Evolutionary conservation across 2,888 invertebrate genomes (phyloP).

Genomic region (Archips xylosteana): DNA sequence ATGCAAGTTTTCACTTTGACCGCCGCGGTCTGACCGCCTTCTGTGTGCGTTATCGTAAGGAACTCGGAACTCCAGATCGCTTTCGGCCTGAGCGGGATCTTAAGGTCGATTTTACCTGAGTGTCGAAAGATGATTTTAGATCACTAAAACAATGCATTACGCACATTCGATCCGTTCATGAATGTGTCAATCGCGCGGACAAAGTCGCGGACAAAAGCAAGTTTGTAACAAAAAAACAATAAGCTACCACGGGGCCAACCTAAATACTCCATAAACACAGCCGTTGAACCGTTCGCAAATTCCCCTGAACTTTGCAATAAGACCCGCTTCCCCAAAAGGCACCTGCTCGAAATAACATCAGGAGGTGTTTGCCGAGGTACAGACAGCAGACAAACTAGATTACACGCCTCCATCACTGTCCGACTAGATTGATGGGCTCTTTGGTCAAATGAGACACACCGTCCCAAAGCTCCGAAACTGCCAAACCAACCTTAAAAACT

Average conservation of each 20-base stretch:
- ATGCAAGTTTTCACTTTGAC: too few relatives aligned
- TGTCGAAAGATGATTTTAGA: too few relatives aligned
- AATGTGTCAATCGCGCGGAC: too few relatives aligned
- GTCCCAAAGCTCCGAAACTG: background rate
- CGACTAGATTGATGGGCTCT: constrained; percentile 46
- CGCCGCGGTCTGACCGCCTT: too few relatives aligned
- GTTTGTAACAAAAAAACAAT: too few relatives aligned
- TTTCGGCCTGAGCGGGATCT: too few relatives aligned
- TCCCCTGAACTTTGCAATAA: constrained; percentile 29
- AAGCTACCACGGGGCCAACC: background rate
- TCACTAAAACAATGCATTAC: too few relatives aligned
- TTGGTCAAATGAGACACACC: constrained; percentile 45
- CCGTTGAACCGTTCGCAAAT: background rate
- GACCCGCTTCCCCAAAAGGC: constrained; percentile 27
- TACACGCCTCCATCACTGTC: constrained; percentile 48
- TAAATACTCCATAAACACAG: background rate
- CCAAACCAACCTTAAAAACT: constrained; percentile 12
- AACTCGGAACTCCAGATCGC: too few relatives aligned
- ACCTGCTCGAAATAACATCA: constrained; percentile 40
- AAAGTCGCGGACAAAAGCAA: too few relatives aligned
- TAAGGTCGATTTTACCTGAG: too few relatives aligned
- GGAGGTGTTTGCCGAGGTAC: constrained; percentile 42
- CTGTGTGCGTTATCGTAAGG: too few relatives aligned
- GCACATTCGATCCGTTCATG: too few relatives aligned
- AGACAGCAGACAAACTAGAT: constrained; percentile 47